Evolutionary conservation across 2,113 vertebrate genomes (phyloP).

Genomic region (Oreochromis aureus): DNA sequence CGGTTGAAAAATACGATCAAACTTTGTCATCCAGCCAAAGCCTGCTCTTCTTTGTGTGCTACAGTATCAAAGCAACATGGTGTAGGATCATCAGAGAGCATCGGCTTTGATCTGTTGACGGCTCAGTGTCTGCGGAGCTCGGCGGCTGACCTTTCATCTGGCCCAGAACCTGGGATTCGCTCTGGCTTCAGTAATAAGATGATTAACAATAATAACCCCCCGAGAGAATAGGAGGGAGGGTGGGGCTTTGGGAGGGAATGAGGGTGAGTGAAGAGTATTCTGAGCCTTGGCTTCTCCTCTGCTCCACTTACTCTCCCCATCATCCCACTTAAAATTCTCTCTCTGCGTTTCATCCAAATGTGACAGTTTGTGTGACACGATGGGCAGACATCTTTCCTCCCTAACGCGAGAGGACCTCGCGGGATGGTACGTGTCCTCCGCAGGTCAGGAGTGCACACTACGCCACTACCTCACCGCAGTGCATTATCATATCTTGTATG

Average conservation of each 20-base stretch:
- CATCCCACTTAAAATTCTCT: conserved; percentile 42
- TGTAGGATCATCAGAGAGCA: conserved; percentile 39
- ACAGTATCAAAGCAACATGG: conserved; percentile 61
- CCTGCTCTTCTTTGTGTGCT: conserved; percentile 37
- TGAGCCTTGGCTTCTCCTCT: background rate
- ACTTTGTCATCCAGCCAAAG: conserved; percentile 56
- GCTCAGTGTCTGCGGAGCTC: conserved; percentile 45
- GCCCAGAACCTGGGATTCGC: conserved; percentile 45
- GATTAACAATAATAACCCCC: conserved; percentile 67
- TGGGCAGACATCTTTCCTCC: conserved; percentile 26
- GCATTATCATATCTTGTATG: background rate
- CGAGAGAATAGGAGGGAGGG: conserved; percentile 7
- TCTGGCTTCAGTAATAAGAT: conserved; percentile 58
- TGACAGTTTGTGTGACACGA: conserved; percentile 31
- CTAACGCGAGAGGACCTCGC: background rate
- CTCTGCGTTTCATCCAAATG: conserved; percentile 25
- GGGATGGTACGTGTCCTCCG: background rate
- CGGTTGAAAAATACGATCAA: conserved; percentile 50
- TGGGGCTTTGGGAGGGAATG: background rate
- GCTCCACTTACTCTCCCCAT: background rate
- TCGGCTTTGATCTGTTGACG: conserved; percentile 63
- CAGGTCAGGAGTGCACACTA: background rate
- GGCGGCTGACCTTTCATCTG: conserved; percentile 58
- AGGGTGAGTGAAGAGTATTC: background rate
- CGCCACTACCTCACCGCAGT: background rate